phyloP scores from a whole-genome alignment of 2,888 invertebrate genomes.

The Osmoderma eremita region DNA sequence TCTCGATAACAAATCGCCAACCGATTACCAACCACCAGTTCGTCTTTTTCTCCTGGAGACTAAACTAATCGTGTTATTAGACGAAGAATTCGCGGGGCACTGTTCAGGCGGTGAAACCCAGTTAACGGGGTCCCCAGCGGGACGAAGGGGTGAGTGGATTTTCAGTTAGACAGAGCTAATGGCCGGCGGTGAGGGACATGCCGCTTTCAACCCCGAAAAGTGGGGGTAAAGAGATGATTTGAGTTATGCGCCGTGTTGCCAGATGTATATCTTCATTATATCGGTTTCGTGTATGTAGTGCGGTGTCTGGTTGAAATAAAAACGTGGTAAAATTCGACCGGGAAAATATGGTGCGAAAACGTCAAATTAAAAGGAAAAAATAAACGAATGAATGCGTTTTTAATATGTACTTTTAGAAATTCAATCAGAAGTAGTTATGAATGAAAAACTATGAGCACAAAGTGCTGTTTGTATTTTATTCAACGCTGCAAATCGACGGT shows the following conservation, averaged over 20 bases:
- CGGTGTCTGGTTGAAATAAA: conserved; percentile 23
- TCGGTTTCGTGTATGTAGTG: conserved; percentile 32
- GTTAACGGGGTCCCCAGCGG: conserved; percentile 25
- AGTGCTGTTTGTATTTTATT: too few relatives aligned
- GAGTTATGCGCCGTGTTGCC: conserved; percentile 48
- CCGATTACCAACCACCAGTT: too few relatives aligned
- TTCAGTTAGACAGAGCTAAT: conserved; percentile 47
- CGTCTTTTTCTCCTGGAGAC: not conserved
- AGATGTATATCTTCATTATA: conserved; percentile 43
- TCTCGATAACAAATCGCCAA: conserved; percentile 4
- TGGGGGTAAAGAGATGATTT: conserved; percentile 48
- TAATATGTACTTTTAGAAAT: not conserved
- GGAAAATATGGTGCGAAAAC: conserved; percentile 6
- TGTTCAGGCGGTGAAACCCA: conserved; percentile 24
- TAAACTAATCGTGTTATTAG: conserved; percentile 37
- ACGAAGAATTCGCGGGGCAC: conserved; percentile 29
- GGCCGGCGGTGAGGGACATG: conserved; percentile 47
- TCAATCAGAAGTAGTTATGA: too few relatives aligned
- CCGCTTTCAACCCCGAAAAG: conserved; percentile 49
- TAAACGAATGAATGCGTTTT: conserved; percentile 1
- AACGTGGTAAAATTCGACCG: conserved; percentile 6
- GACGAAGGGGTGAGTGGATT: conserved; percentile 30
- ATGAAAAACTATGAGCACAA: too few relatives aligned
- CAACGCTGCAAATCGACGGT: too few relatives aligned
- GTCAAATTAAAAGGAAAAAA: conserved; percentile 1